Evolutionary conservation across 1,140 invertebrate species (phyloP).

Genomic region (Drosophila pallidifrons): DNA sequence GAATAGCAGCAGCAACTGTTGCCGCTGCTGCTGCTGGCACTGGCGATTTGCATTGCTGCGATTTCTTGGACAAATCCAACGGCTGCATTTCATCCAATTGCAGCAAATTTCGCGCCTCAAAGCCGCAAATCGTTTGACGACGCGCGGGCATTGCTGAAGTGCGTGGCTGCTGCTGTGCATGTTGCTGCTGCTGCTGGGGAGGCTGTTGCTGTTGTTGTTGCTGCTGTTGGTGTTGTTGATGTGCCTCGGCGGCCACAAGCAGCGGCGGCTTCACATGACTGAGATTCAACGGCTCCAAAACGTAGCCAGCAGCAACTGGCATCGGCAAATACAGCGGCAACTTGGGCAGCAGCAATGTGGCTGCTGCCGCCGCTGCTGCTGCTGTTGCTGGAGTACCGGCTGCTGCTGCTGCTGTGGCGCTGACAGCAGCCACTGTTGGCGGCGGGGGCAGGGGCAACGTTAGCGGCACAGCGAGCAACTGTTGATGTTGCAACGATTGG

Average conservation of each 20-base stretch:
- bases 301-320: conserved; percentile 21
- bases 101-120: conserved; percentile 70
- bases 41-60: conserved; percentile 5
- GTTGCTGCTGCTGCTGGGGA: conserved; percentile 17
- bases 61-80: conserved; percentile 75
- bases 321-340: conserved; percentile 63
- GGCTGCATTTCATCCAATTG: conserved; percentile 76
- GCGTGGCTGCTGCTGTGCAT: conserved; percentile 42
- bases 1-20: conserved; percentile 6
- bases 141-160: conserved; percentile 56
- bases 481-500: neutral
- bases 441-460: neutral
- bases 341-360: conserved; percentile 51
- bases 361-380: conserved; percentile 5
- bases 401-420: neutral
- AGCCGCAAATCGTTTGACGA: conserved; percentile 80
- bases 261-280: conserved; percentile 51
- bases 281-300: conserved; percentile 69
- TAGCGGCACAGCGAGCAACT: conserved; percentile 7
- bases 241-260: neutral
- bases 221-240: conserved; percentile 6
- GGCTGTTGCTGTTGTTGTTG: conserved; percentile 35
- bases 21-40: conserved; percentile 16
- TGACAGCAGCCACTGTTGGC: neutral
- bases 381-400: neutral